A percentile compares a stretch with the other conserved stretches of the same genome.
These are phyloP conservation scores for Myopa tessellatipennis DNA, from an alignment of 2,888 invertebrate genomes.

Conservation along the genomic window DNA sequence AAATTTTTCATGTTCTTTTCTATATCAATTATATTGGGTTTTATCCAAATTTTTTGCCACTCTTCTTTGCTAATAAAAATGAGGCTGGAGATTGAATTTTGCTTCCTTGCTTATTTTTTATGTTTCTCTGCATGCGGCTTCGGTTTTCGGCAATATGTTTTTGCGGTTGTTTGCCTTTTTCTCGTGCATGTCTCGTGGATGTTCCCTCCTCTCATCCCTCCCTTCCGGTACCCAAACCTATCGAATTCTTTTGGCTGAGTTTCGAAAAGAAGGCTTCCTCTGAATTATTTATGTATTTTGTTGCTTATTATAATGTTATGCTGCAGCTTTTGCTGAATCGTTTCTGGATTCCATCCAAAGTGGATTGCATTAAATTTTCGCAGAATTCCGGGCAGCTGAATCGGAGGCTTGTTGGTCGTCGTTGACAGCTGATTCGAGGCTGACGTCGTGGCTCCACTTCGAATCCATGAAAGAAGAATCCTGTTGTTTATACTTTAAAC, in stretches of 20 bases:
- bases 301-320: neutral
- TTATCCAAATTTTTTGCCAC: no score
- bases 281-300: no score
- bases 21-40: no score
- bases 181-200: neutral
- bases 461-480: neutral
- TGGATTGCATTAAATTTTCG: neutral
- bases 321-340: neutral
- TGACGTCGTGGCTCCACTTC: neutral
- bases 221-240: no score
- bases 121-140: neutral
- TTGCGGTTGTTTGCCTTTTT: conserved; percentile 48
- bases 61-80: no score
- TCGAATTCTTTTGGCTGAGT: no score
- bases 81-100: conserved; percentile 24
- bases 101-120: conserved; percentile 4
- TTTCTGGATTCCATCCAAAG: neutral
- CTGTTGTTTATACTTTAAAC: no score
- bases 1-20: no score
- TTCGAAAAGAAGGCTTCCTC: no score
- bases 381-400: neutral
- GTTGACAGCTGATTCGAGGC: no score
- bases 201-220: neutral
- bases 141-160: conserved; percentile 44
- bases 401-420: no score